phyloP scores from a whole-genome alignment of 1,140 invertebrate genomes.

The Pogonomyrmex californicus region DNA sequence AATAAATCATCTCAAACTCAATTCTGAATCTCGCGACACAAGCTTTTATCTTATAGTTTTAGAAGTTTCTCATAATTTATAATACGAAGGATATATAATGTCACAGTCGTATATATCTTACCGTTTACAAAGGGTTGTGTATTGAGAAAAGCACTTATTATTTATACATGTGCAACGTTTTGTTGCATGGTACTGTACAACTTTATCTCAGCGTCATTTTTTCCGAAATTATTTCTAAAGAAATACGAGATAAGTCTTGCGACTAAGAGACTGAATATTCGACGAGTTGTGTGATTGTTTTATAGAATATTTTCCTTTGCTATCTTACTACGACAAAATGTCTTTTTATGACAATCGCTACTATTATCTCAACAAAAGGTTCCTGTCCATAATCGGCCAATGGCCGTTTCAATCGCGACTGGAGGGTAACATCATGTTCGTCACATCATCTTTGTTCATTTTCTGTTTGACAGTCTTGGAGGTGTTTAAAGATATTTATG shows the following conservation, averaged over 20 bases:
- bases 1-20: too few relatives aligned
- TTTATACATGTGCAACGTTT: background rate
- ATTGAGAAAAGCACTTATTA: background rate
- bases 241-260: background rate
- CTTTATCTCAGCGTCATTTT: background rate
- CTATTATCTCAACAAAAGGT: slow-evolving; percentile 25
- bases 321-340: background rate
- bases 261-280: slow-evolving; percentile 25
- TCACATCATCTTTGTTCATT: background rate
- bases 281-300: background rate
- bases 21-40: background rate
- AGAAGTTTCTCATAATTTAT: background rate
- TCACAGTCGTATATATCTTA: background rate
- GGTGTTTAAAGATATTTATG: background rate
- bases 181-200: background rate
- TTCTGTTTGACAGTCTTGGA: background rate
- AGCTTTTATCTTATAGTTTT: background rate
- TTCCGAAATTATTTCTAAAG: background rate
- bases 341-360: slow-evolving; percentile 40
- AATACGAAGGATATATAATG: background rate
- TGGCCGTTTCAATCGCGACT: slow-evolving; percentile 44
- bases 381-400: slow-evolving; percentile 1
- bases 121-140: background rate
- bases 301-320: background rate
- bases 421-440: background rate